Base-by-base conservation (phyloP, 2,113 vertebrate genomes). In the Macroglossus sobrinus region DNA sequence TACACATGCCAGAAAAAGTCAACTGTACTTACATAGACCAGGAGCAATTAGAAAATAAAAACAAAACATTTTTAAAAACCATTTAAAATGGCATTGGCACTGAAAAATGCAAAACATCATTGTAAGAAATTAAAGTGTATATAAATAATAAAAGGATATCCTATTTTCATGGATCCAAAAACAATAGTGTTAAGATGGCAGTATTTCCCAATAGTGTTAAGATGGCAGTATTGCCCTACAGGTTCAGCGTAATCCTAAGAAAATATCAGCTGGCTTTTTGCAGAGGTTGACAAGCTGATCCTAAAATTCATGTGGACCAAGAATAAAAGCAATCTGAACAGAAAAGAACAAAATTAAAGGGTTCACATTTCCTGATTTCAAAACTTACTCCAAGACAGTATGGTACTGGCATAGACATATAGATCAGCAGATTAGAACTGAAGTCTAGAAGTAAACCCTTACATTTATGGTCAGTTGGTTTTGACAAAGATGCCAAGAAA, bases 31-130 rank as follows among this genome's bases (percentile, higher is more conserved):
- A n/a, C 61, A 0, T 72, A 64, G 66, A 45, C 63, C 43, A 68
- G 43, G 61, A 94, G 78, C 38, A 82, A 16, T 85, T 92, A 81
- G 47, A 94, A 81, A 96, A 89, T 91, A 63, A 63, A 47, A 21
- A 50, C 47, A 50, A 50, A 50, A 50, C 15, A 26, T 75, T 88
- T 93, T 4, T 55, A 85, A 68, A 55, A 61, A 47, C 26, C 7
- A 79, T 72, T 87, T 87, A 43, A 93, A 93, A 75, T 63, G n/a
- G 19, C 63, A 63, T 63, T 95, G 55, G 35, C 35, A 55, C 22
- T 47, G 3, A 93, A 91, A 74, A 86, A 71, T 75, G 28, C 3
- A 88, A 75, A 55, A 45, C 13, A 61, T 24, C 61, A 28, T 57
- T 35, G n/a, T 10, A 89, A 63, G 61, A 90, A 87, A 50, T 75